A percentile compares a stretch with the other conserved stretches of the same genome.
Evolutionary conservation across 2,113 vertebrate genomes (phyloP).

Genomic region (Polyodon spathula): DNA sequence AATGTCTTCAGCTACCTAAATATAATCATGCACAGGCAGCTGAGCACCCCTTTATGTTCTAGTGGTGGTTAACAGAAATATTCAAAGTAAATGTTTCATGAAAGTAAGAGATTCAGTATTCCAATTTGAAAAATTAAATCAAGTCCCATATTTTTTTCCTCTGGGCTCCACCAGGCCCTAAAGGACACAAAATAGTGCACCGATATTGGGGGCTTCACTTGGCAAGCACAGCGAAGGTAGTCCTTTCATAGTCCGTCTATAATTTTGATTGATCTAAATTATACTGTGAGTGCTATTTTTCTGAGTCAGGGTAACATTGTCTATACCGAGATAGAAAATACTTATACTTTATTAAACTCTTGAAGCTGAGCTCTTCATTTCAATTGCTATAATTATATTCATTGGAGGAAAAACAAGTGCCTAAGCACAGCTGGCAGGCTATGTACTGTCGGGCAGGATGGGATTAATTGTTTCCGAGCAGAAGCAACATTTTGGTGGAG

Average conservation of each 20-base stretch:
- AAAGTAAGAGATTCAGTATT: slow-evolving; percentile 43
- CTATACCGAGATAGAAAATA: slow-evolving; percentile 62
- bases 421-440: slow-evolving; percentile 66
- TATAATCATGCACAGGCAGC: slow-evolving; percentile 44
- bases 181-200: slow-evolving; percentile 31
- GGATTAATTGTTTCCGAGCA: slow-evolving; percentile 59
- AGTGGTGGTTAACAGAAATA: slow-evolving; percentile 66
- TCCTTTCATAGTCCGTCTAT: slow-evolving; percentile 53
- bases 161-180: slow-evolving; percentile 50
- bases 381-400: slow-evolving; percentile 40
- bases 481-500: slow-evolving; percentile 50
- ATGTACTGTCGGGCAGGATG: slow-evolving; percentile 35
- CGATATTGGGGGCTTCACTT: slow-evolving; percentile 40
- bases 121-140: slow-evolving; percentile 65
- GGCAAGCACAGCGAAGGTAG: slow-evolving; percentile 58
- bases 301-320: slow-evolving; percentile 59
- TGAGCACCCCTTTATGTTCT: slow-evolving; percentile 56
- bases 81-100: slow-evolving; percentile 48
- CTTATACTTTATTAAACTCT: slow-evolving; percentile 43
- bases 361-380: slow-evolving; percentile 39
- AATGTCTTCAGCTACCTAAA: slow-evolving; percentile 30
- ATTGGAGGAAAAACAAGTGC: slow-evolving; percentile 45
- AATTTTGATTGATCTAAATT: slow-evolving; percentile 67
- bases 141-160: slow-evolving; percentile 56
- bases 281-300: slow-evolving; percentile 40